A percentile compares a stretch with the other conserved stretches of the same genome.
Evolutionary conservation across 1,140 invertebrate genomes (phyloP).

Genomic region (Drosophila murphyi): DNA sequence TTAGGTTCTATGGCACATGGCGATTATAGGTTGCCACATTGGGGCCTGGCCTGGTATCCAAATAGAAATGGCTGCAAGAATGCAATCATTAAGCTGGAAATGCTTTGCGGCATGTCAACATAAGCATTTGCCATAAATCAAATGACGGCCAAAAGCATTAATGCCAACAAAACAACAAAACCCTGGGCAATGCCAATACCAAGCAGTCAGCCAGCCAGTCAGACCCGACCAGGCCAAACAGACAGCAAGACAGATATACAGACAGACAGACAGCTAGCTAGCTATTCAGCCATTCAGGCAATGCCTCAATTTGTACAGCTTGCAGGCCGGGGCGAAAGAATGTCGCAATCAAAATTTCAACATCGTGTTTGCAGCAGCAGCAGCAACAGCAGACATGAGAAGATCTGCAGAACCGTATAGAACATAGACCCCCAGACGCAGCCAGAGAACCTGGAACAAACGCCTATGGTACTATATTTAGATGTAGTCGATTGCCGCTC

Average conservation of each 20-base stretch:
- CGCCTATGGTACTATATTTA: slow-evolving; percentile 70
- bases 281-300: slow-evolving; percentile 36
- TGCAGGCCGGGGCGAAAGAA: slow-evolving; percentile 54
- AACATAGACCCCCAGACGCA: not conserved
- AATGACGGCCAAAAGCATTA: slow-evolving; percentile 57
- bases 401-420: slow-evolving; percentile 30
- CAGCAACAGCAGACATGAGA: not conserved
- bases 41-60: not conserved
- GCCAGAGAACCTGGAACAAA: slow-evolving; percentile 37
- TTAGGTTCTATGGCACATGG: slow-evolving; percentile 19
- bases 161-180: slow-evolving; percentile 27
- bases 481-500: slow-evolving; percentile 62
- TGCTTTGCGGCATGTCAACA: slow-evolving; percentile 75
- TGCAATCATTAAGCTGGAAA: slow-evolving; percentile 64
- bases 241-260: too few relatives aligned
- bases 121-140: slow-evolving; percentile 78
- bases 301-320: slow-evolving; percentile 68
- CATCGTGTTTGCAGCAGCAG: slow-evolving; percentile 58
- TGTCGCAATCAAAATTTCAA: slow-evolving; percentile 83
- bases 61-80: slow-evolving; percentile 51
- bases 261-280: not conserved
- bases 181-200: slow-evolving; percentile 31
- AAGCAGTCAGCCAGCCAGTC: not conserved
- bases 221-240: slow-evolving; percentile 5
- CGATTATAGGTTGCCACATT: slow-evolving; percentile 52